These are phyloP conservation scores for Anastatus disparis DNA, from an alignment of 1,140 invertebrate species.

Conservation along the genomic window DNA sequence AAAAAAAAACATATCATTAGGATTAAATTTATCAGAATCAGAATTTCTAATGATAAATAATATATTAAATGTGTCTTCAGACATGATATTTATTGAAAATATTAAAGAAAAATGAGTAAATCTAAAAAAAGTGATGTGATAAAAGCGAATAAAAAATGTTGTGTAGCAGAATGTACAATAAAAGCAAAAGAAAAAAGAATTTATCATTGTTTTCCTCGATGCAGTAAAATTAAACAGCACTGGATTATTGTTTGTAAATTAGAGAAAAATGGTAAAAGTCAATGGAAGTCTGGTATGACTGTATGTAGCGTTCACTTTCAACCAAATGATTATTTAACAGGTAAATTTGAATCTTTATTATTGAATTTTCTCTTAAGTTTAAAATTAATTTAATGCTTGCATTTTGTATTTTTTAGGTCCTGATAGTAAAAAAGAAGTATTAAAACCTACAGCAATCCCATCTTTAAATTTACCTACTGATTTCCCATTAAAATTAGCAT, in stretches of 20 bases:
- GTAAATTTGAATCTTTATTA: background rate
- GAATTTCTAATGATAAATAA: background rate
- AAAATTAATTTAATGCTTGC: background rate
- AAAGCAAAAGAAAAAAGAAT: background rate
- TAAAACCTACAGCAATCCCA: constrained; percentile 2
- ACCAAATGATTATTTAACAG: constrained; percentile 2
- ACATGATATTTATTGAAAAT: background rate
- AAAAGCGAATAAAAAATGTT: background rate
- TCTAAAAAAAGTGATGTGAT: background rate
- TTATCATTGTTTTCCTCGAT: constrained; percentile 9
- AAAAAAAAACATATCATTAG: background rate
- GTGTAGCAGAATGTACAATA: background rate
- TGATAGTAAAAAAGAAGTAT: background rate
- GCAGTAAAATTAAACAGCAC: background rate
- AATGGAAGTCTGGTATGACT: background rate
- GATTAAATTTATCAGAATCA: too few species aligned
- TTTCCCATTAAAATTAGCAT: background rate
- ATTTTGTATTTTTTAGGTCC: background rate
- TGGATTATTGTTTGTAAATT: background rate
- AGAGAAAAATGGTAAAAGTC: background rate
- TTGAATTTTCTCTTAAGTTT: background rate
- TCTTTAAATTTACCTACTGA: background rate
- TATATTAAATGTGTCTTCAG: background rate
- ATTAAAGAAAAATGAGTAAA: background rate
- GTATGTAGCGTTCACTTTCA: constrained; percentile 8